Base-by-base conservation (phyloP, 2,113 vertebrate species). In the Cyprinus carpio region DNA sequence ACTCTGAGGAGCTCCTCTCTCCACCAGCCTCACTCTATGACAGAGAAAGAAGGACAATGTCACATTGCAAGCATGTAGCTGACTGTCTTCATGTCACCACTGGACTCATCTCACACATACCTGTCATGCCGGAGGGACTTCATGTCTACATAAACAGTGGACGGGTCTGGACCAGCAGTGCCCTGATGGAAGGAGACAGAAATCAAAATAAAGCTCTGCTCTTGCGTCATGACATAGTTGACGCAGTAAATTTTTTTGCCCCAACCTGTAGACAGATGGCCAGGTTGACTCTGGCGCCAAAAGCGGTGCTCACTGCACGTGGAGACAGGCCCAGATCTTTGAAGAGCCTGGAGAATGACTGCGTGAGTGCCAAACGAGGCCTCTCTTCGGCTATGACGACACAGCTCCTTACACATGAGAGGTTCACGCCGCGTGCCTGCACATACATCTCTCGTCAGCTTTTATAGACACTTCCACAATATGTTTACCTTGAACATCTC, bases 261-360 rank as follows among this genome's bases (percentile, higher is more conserved):
- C 90, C 25, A 11, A 99, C 98, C 97, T 99, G 98, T 85, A 99
- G 92, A 88, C 98, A 96, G 92, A 99, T 97, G 40, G 97, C 97
- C 72, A 98, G 95, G 71, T 99, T 99, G 92, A 99, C 98, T 91
- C 98, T 94, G 0, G 97, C 98, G 27, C 98, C 97, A 0, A 99
- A 99, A 79, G 98, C 97, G 27, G 98, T 98, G 95, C 98, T 99
- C 62, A 99, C 98, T 0, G 98, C 98, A 0, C 97, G 95, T 0
- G 96, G 91, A 0, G 98, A 99, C 64, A 99, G 92, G 5, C 98
- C 98, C 0, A 99, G 94, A 88, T 99, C 98, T 91, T 98, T 99
- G 90, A 99, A 99, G 90, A 99, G 97, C 71, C 98, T 99, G 93
- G 98, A 99, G 95, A 99, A 99, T 87, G 98, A 98, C 43, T 97